phyloP scores from a whole-genome alignment of 2,113 vertebrate species.

The Plotosus lineatus region DNA sequence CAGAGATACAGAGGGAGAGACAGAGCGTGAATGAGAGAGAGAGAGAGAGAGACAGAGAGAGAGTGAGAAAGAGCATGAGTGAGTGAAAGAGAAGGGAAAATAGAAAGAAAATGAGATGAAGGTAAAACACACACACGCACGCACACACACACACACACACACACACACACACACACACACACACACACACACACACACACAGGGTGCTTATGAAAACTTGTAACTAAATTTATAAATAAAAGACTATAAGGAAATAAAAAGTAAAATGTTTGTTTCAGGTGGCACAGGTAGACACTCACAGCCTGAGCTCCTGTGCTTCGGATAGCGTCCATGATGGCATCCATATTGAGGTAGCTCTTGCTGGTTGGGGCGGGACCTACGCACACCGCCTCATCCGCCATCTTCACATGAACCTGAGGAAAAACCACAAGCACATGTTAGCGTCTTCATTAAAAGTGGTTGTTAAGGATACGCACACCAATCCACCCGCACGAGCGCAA shows the following conservation, averaged over 20 bases:
- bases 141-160: too few relatives aligned
- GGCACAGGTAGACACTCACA: conserved; percentile 86
- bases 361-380: conserved; percentile 92
- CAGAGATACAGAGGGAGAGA: too few relatives aligned
- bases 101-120: too few relatives aligned
- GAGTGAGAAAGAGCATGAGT: too few relatives aligned
- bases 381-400: conserved; percentile 93
- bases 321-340: conserved; percentile 93
- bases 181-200: too few relatives aligned
- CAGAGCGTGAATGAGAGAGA: too few relatives aligned
- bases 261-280: not conserved
- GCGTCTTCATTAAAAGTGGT: not conserved
- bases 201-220: too few relatives aligned
- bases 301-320: conserved; percentile 88
- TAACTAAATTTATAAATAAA: too few relatives aligned
- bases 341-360: conserved; percentile 98
- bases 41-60: too few relatives aligned
- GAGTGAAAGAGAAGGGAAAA: too few relatives aligned
- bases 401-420: conserved; percentile 91
- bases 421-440: not conserved
- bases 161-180: too few relatives aligned
- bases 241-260: not conserved
- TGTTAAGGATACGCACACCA: not conserved
- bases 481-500: not conserved
- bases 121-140: too few relatives aligned